Conservation (phyloP, 2,888 invertebrate species). For the Tetrapedia diversipes region DNA sequence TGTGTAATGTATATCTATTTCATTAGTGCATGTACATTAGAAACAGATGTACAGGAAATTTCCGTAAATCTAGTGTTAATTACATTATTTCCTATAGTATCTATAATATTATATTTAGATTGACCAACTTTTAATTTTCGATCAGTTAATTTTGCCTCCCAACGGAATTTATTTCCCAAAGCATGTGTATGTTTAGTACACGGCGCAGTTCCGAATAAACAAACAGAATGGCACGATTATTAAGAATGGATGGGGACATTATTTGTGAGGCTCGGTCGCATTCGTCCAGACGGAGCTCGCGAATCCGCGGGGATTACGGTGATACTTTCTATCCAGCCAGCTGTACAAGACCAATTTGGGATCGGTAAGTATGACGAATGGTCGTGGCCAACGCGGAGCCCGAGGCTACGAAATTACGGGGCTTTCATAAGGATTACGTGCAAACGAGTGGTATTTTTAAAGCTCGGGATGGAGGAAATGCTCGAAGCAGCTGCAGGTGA, state of each 20-base stretch:
- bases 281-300: slow-evolving; percentile 25
- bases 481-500: slow-evolving; percentile 45
- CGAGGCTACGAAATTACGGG: slow-evolving; percentile 61
- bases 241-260: slow-evolving; percentile 20
- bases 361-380: slow-evolving; percentile 72
- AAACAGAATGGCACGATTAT: slow-evolving; percentile 4
- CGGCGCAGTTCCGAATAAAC: too few relatives aligned
- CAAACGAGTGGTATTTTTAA: slow-evolving; percentile 67
- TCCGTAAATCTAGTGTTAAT: too few relatives aligned
- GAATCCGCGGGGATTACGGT: slow-evolving; percentile 48
- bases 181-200: too few relatives aligned
- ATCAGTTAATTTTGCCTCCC: too few relatives aligned
- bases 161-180: too few relatives aligned
- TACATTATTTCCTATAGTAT: too few relatives aligned
- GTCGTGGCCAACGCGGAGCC: slow-evolving; percentile 39
- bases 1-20: too few relatives aligned
- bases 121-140: too few relatives aligned
- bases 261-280: slow-evolving; percentile 14
- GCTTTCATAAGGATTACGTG: slow-evolving; percentile 64
- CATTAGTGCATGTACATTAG: too few relatives aligned
- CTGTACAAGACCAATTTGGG: slow-evolving; percentile 64
- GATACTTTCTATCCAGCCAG: slow-evolving; percentile 52
- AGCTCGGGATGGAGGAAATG: slow-evolving; percentile 31
- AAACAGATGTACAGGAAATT: too few relatives aligned
- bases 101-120: too few relatives aligned